Conservation (phyloP, 2,888 invertebrate species). For the Apamea anceps region DNA sequence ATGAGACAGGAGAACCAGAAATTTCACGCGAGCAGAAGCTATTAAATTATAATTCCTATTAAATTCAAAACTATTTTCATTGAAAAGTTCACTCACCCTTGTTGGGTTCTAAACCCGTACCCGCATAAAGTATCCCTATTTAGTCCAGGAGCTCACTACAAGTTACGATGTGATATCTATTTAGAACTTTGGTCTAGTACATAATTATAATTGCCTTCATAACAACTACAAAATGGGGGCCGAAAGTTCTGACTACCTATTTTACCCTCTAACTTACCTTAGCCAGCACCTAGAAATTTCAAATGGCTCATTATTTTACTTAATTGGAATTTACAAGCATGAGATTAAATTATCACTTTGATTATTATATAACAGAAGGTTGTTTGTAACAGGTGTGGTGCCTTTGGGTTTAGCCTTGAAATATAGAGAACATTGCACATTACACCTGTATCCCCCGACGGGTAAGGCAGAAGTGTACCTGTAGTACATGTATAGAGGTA, state of each 20-base stretch:
- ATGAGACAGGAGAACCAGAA: too few species aligned
- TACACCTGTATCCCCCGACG: neutral
- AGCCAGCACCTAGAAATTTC: conserved; percentile 41
- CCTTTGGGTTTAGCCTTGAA: neutral
- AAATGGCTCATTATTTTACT: conserved; percentile 52
- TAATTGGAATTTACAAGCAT: conserved; percentile 54
- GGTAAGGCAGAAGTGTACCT: neutral
- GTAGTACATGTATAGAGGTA: too few species aligned
- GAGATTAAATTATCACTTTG: conserved; percentile 38
- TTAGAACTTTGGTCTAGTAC: conserved; percentile 42
- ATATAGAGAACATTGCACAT: neutral
- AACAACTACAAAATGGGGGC: conserved; percentile 53
- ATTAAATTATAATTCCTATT: neutral
- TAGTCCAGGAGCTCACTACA: conserved; percentile 33
- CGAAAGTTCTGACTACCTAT: conserved; percentile 49
- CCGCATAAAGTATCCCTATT: conserved; percentile 45
- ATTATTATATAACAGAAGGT: conserved; percentile 28
- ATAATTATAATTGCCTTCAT: conserved; percentile 61
- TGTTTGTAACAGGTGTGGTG: neutral
- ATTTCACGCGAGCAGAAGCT: too few species aligned
- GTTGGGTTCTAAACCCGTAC: neutral
- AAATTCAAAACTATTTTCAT: conserved; percentile 17
- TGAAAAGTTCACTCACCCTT: conserved; percentile 22
- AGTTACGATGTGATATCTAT: conserved; percentile 48
- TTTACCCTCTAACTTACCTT: conserved; percentile 58